phyloP scores from a whole-genome alignment of 2,888 invertebrate species.

The Nephrotoma flavescens region DNA sequence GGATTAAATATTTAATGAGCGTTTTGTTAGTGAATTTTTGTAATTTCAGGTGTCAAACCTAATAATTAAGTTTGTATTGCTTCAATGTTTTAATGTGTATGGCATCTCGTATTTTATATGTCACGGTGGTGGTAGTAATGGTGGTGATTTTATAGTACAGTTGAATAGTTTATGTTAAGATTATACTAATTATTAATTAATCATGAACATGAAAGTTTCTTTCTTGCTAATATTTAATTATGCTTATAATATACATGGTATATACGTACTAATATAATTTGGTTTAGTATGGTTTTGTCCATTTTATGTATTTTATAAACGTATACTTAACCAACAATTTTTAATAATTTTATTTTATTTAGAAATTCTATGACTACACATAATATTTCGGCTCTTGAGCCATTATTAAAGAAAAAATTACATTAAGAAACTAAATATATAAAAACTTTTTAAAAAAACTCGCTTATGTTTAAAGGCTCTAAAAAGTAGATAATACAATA shows the following conservation, averaged over 20 bases:
- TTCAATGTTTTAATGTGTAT: neutral
- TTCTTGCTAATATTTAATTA: neutral
- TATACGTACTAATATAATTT: neutral
- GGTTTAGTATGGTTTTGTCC: neutral
- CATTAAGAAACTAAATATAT: too few species aligned
- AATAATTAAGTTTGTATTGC: neutral
- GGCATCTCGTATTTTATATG: neutral
- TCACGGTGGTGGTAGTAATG: neutral
- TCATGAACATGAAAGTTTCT: neutral
- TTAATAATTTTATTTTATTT: too few species aligned
- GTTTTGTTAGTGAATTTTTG: neutral
- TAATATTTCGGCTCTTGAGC: too few species aligned
- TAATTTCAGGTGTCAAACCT: neutral
- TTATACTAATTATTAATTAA: neutral
- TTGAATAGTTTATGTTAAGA: neutral
- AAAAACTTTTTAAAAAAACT: too few species aligned
- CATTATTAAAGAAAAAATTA: too few species aligned
- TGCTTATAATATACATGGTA: neutral
- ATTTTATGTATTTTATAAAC: too few species aligned
- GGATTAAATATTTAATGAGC: neutral
- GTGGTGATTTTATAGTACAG: neutral
- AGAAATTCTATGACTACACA: too few species aligned
- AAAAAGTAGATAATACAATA: too few species aligned
- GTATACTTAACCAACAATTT: too few species aligned
- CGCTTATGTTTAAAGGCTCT: too few species aligned